Evolutionary conservation across 2,113 vertebrate species (phyloP).

Genomic region (Mobula birostris): DNA sequence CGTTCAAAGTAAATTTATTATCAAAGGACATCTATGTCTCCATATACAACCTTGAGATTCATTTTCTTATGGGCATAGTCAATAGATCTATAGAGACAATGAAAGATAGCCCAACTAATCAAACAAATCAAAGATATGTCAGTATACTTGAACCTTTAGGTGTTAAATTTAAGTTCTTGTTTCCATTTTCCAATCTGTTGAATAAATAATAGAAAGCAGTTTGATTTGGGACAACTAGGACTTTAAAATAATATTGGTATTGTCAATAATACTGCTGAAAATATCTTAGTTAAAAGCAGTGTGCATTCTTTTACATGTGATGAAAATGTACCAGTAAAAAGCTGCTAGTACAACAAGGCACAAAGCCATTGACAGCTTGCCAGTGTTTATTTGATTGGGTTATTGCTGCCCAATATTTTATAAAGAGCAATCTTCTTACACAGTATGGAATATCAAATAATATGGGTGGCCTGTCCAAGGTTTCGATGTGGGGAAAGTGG

Average conservation of each 20-base stretch:
- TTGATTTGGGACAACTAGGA: not conserved
- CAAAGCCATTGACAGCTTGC: not conserved
- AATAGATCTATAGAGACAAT: no score
- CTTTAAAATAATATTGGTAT: not conserved
- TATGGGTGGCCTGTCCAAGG: no score
- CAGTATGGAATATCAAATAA: no score
- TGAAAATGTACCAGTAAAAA: not conserved
- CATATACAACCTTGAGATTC: no score
- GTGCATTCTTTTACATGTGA: constrained; percentile 1
- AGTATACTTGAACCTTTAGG: not conserved
- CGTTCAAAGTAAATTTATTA: no score
- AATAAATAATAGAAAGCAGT: not conserved
- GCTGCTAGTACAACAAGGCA: not conserved
- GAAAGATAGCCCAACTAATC: no score
- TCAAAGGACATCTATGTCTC: no score
- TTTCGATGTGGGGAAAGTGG: no score
- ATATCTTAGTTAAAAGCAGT: not conserved
- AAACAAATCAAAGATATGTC: not conserved
- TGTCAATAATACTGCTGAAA: not conserved
- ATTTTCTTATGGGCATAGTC: no score
- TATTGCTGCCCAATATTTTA: not conserved
- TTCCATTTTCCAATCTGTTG: not conserved
- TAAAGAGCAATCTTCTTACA: not conserved
- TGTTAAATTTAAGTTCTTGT: not conserved
- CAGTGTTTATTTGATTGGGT: not conserved